Evolutionary conservation across 2,797 vertebrate species (phyloP).

Genomic region (Crenichthys baileyi): DNA sequence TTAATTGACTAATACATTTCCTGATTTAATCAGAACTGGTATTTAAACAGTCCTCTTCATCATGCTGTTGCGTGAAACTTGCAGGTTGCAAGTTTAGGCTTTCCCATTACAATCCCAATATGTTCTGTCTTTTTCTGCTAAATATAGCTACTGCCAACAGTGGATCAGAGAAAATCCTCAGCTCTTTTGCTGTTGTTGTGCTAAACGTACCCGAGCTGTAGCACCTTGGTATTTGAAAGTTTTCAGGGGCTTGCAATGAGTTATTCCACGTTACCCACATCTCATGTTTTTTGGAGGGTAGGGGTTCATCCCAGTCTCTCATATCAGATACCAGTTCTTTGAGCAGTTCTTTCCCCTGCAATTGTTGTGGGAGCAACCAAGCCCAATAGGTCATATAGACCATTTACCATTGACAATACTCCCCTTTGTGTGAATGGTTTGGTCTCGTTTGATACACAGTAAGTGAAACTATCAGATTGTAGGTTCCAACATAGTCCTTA

Average conservation of each 20-base stretch:
- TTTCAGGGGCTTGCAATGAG: background rate
- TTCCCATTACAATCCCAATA: too few relatives aligned
- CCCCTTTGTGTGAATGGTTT: conserved; percentile 7
- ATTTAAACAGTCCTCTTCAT: too few relatives aligned
- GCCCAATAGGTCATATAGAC: background rate
- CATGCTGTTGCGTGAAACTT: too few relatives aligned
- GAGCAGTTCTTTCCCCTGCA: background rate
- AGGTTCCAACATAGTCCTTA: background rate
- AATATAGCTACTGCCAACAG: too few relatives aligned
- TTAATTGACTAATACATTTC: too few relatives aligned
- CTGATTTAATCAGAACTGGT: too few relatives aligned
- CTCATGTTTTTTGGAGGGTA: background rate
- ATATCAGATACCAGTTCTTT: background rate
- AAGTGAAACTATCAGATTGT: conserved; percentile 7
- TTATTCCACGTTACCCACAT: background rate
- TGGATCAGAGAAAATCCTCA: too few relatives aligned
- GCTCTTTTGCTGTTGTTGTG: too few relatives aligned
- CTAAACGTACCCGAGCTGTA: background rate
- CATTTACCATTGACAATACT: background rate
- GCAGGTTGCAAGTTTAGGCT: too few relatives aligned
- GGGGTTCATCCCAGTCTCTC: background rate
- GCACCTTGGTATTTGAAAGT: background rate
- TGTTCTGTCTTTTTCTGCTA: too few relatives aligned
- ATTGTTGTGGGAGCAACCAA: background rate
- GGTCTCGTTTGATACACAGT: background rate